Conservation (phyloP, 2,797 vertebrate species). For the Chelon auratus region DNA sequence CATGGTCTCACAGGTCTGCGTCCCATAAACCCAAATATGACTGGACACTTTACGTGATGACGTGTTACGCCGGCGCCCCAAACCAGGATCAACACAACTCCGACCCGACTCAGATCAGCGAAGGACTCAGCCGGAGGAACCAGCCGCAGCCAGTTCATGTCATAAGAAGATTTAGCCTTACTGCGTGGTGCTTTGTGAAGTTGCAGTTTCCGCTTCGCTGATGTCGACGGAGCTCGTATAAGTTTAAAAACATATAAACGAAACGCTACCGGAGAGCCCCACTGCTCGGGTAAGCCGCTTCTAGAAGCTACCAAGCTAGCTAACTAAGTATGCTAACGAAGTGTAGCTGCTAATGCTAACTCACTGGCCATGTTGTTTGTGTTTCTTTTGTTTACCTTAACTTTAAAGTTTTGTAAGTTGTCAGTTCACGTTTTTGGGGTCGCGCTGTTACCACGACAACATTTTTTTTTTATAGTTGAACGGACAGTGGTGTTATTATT, state of each 20-base stretch:
- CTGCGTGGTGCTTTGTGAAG: neutral
- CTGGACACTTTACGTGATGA: conserved; percentile 61
- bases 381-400: conserved; percentile 56
- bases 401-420: conserved; percentile 8
- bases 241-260: neutral
- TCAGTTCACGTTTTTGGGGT: rapidly evolving
- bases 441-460: rapidly evolving
- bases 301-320: conserved; percentile 43
- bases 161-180: neutral
- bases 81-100: conserved; percentile 64
- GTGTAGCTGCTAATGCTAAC: conserved; percentile 67
- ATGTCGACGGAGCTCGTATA: conserved; percentile 8
- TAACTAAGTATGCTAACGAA: conserved; percentile 44
- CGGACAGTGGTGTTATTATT: rapidly evolving
- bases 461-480: rapidly evolving
- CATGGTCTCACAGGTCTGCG: conserved; percentile 11
- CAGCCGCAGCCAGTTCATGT: conserved; percentile 27
- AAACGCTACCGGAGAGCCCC: conserved; percentile 15
- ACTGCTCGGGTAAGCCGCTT: conserved; percentile 69
- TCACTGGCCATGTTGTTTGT: conserved; percentile 67
- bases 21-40: conserved; percentile 37
- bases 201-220: neutral
- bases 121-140: conserved; percentile 26
- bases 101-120: conserved; percentile 35
- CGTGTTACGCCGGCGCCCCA: conserved; percentile 37